Conservation (phyloP, 2,797 vertebrate genomes). For the Nothura maculosa region DNA sequence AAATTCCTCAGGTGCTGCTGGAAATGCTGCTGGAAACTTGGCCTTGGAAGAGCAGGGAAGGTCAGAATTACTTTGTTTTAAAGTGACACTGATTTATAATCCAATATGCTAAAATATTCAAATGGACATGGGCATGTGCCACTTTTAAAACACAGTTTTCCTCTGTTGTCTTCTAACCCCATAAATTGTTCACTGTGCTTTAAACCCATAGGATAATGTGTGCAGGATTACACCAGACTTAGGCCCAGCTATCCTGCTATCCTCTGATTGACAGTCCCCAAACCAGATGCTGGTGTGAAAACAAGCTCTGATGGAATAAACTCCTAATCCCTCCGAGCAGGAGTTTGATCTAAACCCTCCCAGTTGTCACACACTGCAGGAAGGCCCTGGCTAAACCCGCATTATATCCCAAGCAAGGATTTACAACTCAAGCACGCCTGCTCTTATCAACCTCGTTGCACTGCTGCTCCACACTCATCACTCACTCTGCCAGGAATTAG, state of each 20-base stretch:
- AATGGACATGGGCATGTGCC: not conserved
- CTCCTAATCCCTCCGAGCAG: not conserved
- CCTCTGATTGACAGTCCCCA: not conserved
- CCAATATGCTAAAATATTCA: not conserved
- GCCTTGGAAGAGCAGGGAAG: not conserved
- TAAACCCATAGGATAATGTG: not conserved
- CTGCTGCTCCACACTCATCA: fast-evolving
- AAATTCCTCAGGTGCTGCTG: not conserved
- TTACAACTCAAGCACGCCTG: not conserved
- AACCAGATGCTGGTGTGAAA: not conserved
- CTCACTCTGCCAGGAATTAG: conserved; percentile 27
- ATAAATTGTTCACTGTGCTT: not conserved
- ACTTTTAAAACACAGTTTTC: not conserved
- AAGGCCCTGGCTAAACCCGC: not conserved
- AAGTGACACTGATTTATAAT: not conserved
- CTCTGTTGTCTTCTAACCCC: not conserved
- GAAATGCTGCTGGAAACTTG: not conserved
- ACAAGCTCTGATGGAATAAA: not conserved
- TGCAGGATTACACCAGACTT: not conserved
- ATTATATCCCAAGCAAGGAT: not conserved
- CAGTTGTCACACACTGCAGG: not conserved
- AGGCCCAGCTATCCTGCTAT: not conserved
- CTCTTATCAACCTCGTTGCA: not conserved
- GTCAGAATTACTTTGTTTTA: not conserved
- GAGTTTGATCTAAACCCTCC: not conserved